A percentile compares a stretch with the other conserved stretches of the same genome.
These are phyloP conservation scores for Cephus pygmeus DNA, from an alignment of 2,888 invertebrate species.

Conservation along the genomic window DNA sequence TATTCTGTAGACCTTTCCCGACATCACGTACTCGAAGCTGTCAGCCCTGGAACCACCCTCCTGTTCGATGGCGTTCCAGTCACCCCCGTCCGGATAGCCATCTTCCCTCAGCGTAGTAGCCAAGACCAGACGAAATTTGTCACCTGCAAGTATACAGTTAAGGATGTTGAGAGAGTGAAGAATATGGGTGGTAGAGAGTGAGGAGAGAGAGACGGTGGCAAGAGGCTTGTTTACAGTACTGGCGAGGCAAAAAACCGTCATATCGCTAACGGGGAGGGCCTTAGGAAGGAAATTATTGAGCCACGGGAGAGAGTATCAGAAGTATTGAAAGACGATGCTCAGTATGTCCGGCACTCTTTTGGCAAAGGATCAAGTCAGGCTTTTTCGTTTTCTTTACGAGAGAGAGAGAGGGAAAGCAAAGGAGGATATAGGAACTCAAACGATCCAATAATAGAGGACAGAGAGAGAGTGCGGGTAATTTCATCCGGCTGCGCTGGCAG, in stretches of 20 bases:
- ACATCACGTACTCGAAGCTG: slow-evolving; percentile 99
- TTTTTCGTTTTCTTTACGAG: neutral
- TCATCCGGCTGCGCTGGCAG: neutral
- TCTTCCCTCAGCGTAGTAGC: slow-evolving; percentile 97
- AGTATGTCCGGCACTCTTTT: neutral
- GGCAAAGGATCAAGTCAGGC: neutral
- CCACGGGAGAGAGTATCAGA: neutral
- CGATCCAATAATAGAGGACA: neutral
- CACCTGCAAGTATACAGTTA: slow-evolving; percentile 45
- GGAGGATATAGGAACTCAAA: neutral
- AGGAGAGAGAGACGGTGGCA: neutral
- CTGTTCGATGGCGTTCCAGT: slow-evolving; percentile 91
- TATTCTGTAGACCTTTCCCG: slow-evolving; percentile 95
- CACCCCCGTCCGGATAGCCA: slow-evolving; percentile 92
- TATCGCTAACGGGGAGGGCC: neutral
- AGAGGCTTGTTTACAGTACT: neutral
- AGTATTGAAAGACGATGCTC: neutral
- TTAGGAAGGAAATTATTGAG: neutral
- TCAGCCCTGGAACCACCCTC: slow-evolving; percentile 89
- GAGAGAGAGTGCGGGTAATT: neutral
- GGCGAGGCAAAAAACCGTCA: neutral
- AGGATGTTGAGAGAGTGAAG: slow-evolving; percentile 8
- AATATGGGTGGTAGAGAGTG: neutral
- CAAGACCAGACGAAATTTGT: slow-evolving; percentile 83
- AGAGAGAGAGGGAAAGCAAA: slow-evolving; percentile 3